Percentiles rank a stretch among this genome's conserved stretches.
Evolutionary conservation across 2,888 invertebrate genomes (phyloP).

Genomic region (Cacoxenus indagator): DNA sequence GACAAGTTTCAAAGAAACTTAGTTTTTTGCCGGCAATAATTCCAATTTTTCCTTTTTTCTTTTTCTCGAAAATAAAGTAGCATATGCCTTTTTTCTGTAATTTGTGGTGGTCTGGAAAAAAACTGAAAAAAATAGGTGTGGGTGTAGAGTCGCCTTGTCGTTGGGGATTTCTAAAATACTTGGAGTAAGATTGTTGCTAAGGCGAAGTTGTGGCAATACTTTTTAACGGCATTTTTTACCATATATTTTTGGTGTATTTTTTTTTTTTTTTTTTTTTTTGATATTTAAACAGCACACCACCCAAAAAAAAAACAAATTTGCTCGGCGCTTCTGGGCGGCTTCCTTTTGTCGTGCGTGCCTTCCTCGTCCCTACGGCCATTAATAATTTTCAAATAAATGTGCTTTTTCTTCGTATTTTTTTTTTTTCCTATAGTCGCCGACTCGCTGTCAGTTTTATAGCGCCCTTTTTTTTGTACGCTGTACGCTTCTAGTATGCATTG

Average conservation of each 20-base stretch:
- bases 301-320: not conserved
- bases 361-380: not conserved
- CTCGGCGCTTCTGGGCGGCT: slow-evolving; percentile 11
- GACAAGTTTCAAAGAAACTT: slow-evolving; percentile 47
- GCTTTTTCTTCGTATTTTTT: slow-evolving; percentile 2
- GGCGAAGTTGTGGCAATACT: slow-evolving; percentile 37
- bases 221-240: slow-evolving; percentile 12
- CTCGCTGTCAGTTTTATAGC: not conserved
- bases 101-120: not conserved
- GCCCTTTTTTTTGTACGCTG: not conserved
- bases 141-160: slow-evolving; percentile 29
- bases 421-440: not conserved
- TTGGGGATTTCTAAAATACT: too few relatives aligned
- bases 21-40: slow-evolving; percentile 59
- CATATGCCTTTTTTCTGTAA: slow-evolving; percentile 9
- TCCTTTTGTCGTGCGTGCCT: not conserved
- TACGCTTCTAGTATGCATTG: not conserved
- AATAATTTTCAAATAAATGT: slow-evolving; percentile 5
- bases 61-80: slow-evolving; percentile 34
- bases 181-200: too few relatives aligned
- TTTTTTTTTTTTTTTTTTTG: slow-evolving; percentile 8
- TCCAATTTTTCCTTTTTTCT: slow-evolving; percentile 56
- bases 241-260: not conserved
- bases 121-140: not conserved
- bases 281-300: slow-evolving; percentile 14